Conservation (phyloP, 2,888 invertebrate genomes). For the Agrochola lota region DNA sequence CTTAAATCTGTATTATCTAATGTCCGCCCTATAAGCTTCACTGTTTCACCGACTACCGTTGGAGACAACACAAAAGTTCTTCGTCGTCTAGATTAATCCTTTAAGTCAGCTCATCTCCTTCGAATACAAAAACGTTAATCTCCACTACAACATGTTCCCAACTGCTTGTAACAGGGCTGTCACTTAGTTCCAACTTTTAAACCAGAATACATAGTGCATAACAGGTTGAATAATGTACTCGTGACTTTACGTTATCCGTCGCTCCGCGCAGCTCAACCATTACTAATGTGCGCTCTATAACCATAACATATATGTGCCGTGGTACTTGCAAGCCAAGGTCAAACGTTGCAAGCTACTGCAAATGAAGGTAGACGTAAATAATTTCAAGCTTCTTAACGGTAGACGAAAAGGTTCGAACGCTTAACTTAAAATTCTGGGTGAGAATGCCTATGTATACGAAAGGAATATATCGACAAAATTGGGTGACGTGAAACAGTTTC, state of each 20-base stretch:
- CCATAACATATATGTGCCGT: slow-evolving; percentile 15
- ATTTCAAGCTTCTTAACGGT: background rate
- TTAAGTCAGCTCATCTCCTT: background rate
- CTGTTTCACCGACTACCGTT: background rate
- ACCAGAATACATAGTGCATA: slow-evolving; percentile 37
- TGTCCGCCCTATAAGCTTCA: slow-evolving; percentile 5
- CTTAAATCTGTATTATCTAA: background rate
- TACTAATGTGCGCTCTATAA: slow-evolving; percentile 53
- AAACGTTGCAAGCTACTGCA: slow-evolving; percentile 26
- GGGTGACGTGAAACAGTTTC: slow-evolving; percentile 30
- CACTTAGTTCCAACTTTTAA: slow-evolving; percentile 48
- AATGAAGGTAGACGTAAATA: slow-evolving; percentile 26
- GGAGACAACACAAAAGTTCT: background rate
- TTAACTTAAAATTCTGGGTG: slow-evolving; percentile 32
- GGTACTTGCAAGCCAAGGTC: slow-evolving; percentile 42
- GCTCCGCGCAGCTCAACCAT: slow-evolving; percentile 49
- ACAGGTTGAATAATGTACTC: slow-evolving; percentile 50
- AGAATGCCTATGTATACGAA: background rate
- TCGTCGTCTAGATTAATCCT: slow-evolving; percentile 7
- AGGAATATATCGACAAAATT: slow-evolving; percentile 31
- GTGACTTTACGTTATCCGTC: slow-evolving; percentile 7
- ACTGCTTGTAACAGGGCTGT: slow-evolving; percentile 27
- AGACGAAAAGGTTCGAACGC: slow-evolving; percentile 12
- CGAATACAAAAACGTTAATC: slow-evolving; percentile 15
- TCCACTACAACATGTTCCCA: slow-evolving; percentile 19